A percentile compares a stretch with the other conserved stretches of the same genome.
phyloP scores from a whole-genome alignment of 2,113 vertebrate species.

The Lepisosteus oculatus region DNA sequence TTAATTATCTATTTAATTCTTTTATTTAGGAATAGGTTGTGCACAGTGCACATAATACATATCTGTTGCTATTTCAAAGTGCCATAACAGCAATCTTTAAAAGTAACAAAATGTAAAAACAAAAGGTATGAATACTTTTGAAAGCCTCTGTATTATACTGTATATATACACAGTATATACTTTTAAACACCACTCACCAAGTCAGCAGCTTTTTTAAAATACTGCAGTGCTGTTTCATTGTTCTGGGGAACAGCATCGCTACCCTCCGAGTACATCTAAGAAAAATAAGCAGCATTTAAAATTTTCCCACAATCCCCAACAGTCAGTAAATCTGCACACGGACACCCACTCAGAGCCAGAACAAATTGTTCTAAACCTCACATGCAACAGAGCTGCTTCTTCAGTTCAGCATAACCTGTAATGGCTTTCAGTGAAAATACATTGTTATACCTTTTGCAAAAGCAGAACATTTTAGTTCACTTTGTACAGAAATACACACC shows the following conservation, averaged over 20 bases:
- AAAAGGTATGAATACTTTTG: neutral
- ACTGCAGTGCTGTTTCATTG: constrained; percentile 93
- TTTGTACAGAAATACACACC: constrained; percentile 50
- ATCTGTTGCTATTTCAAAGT: neutral
- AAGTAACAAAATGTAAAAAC: neutral
- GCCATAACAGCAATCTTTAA: neutral
- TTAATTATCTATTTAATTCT: too few relatives aligned
- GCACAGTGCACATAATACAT: neutral
- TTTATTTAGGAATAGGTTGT: too few relatives aligned
- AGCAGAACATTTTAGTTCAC: neutral
- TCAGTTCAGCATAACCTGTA: neutral
- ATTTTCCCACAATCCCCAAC: too few relatives aligned
- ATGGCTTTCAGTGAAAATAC: neutral
- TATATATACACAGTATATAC: too few relatives aligned
- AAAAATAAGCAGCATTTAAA: constrained; percentile 24
- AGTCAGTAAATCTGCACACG: too few relatives aligned
- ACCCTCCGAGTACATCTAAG: constrained; percentile 97
- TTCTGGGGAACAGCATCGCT: constrained; percentile 89
- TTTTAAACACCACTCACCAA: constrained; percentile 67
- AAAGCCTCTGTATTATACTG: too few relatives aligned
- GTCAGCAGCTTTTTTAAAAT: constrained; percentile 96
- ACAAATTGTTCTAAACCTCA: neutral
- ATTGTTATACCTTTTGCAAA: neutral
- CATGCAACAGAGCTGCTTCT: neutral
- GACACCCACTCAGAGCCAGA: neutral